Conservation (phyloP, 2,888 invertebrate genomes). For the Harpagoxenus sublaevis region DNA sequence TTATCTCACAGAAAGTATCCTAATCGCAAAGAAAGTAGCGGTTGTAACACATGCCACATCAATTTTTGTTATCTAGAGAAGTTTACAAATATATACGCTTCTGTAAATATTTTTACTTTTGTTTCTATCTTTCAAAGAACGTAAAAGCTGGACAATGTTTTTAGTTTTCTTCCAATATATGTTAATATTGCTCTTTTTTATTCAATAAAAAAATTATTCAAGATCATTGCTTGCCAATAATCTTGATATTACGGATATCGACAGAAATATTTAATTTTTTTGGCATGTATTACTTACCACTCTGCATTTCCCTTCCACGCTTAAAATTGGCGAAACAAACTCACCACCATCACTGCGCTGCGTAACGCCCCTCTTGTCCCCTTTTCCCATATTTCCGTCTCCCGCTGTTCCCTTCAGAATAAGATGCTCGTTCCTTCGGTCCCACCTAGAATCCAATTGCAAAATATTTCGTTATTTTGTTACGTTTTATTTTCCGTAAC, state of each 20-base stretch:
- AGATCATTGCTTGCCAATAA: neutral
- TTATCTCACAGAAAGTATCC: neutral
- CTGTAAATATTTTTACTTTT: neutral
- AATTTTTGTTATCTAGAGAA: neutral
- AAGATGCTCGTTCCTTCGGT: constrained; percentile 75
- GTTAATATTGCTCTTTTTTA: neutral
- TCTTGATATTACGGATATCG: too few relatives aligned
- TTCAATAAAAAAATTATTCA: too few relatives aligned
- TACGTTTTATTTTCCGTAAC: neutral
- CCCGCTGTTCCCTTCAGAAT: constrained; percentile 72
- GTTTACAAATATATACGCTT: neutral
- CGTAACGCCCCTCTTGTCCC: constrained; percentile 86
- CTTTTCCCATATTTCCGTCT: constrained; percentile 87
- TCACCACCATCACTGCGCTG: constrained; percentile 87
- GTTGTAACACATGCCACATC: neutral
- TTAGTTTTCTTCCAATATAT: neutral
- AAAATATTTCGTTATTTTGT: constrained; percentile 56
- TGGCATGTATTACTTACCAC: neutral
- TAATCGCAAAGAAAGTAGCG: neutral
- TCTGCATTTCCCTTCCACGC: neutral
- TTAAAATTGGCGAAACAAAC: constrained; percentile 51
- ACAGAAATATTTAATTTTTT: neutral
- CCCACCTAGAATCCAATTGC: constrained; percentile 74
- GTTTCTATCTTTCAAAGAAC: neutral
- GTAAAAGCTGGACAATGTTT: neutral